These are phyloP conservation scores for Heteromormyrus szaboi DNA, from an alignment of 2,797 vertebrate genomes.

Conservation along the genomic window DNA sequence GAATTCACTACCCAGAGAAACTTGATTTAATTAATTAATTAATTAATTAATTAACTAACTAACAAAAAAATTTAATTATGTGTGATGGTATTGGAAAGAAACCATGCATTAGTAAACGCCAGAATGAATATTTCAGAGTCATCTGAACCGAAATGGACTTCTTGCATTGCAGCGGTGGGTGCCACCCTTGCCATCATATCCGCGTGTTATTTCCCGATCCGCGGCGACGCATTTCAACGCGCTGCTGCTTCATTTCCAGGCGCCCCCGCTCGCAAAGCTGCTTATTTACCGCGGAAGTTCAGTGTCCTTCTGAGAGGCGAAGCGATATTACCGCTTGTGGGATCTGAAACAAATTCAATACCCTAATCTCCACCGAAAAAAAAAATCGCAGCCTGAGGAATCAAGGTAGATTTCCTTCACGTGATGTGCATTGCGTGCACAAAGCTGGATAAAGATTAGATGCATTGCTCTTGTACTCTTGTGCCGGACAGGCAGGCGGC, in stretches of 20 bases:
- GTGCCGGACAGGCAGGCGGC: neutral
- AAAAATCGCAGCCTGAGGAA: neutral
- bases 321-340: neutral
- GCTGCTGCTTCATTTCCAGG: neutral
- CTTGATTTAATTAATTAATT: neutral
- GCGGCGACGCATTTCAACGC: neutral
- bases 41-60: neutral
- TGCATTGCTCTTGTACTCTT: neutral
- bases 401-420: neutral
- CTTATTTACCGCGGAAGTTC: neutral
- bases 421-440: neutral
- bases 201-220: neutral
- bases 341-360: neutral
- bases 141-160: neutral
- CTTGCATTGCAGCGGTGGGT: neutral
- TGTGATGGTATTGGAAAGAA: neutral
- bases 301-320: neutral
- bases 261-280: neutral
- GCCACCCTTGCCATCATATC: neutral
- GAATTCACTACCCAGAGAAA: neutral
- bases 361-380: neutral
- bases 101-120: neutral
- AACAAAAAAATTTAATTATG: neutral
- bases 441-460: neutral
- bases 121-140: neutral